A percentile compares a stretch with the other conserved stretches of the same genome.
Conservation (phyloP, 2,113 vertebrate genomes). For the Aegypius monachus region DNA sequence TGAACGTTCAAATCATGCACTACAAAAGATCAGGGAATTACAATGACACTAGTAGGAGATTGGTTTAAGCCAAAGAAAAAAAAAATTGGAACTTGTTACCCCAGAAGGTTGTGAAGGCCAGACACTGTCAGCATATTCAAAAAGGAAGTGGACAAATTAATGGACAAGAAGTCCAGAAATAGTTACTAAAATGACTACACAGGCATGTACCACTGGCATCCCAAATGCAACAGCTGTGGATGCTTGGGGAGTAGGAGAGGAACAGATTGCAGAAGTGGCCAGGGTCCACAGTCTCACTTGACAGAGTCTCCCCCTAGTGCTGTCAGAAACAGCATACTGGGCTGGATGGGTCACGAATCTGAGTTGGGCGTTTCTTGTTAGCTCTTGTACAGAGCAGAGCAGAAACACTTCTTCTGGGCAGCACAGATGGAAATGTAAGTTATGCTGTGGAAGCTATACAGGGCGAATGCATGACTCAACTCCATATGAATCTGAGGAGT, state of each 20-base stretch:
- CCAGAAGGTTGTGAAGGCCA: background rate
- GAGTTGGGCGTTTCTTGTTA: background rate
- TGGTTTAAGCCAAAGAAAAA: background rate
- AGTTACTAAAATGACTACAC: background rate
- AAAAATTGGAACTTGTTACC: background rate
- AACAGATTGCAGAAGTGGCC: background rate
- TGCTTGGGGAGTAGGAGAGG: background rate
- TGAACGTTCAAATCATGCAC: background rate
- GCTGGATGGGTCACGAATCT: rapidly evolving
- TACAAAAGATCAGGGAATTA: background rate
- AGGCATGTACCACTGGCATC: background rate
- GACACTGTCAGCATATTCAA: background rate
- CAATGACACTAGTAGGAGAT: background rate
- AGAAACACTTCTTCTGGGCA: background rate
- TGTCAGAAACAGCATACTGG: rapidly evolving
- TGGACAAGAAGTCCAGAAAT: background rate
- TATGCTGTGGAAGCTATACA: background rate
- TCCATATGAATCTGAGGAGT: background rate
- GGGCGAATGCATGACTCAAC: background rate
- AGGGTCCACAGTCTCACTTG: background rate
- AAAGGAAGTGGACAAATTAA: background rate
- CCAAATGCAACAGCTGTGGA: background rate
- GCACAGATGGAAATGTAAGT: background rate
- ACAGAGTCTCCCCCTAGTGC: background rate
- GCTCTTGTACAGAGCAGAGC: background rate